Conservation (phyloP, 2,888 invertebrate genomes). For the Homarus gammarus region DNA sequence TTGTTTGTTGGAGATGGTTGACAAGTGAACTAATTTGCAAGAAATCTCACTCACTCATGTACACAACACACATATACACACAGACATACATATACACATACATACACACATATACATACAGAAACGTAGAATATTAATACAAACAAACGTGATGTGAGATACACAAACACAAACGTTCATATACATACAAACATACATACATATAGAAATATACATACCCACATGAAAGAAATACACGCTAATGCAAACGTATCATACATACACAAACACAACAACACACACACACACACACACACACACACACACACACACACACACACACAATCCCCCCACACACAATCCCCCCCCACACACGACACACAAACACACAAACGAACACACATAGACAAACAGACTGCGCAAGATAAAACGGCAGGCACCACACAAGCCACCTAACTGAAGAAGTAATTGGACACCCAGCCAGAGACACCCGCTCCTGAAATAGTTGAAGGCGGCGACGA, state of each 20-base stretch:
- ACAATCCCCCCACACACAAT: not conserved
- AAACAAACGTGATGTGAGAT: not conserved
- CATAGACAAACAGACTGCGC: not conserved
- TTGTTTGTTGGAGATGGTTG: too few species aligned
- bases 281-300: conserved; percentile 48
- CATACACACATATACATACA: too few species aligned
- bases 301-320: conserved; percentile 40
- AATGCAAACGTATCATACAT: too few species aligned
- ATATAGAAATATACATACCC: too few species aligned
- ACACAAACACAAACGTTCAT: too few species aligned
- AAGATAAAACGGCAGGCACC: not conserved
- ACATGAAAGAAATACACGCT: not conserved
- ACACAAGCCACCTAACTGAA: not conserved
- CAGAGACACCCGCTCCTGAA: not conserved
- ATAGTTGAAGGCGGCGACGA: not conserved
- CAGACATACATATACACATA: too few species aligned
- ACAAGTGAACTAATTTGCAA: too few species aligned
- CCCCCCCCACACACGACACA: too few species aligned
- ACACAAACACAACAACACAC: not conserved
- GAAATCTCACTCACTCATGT: too few species aligned
- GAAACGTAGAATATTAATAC: not conserved
- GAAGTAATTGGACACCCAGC: conserved; percentile 10
- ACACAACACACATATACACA: too few species aligned
- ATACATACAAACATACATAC: too few species aligned
- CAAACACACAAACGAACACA: too few species aligned